These are phyloP conservation scores for Athalia rosae DNA, from an alignment of 2,888 invertebrate species.

Conservation along the genomic window DNA sequence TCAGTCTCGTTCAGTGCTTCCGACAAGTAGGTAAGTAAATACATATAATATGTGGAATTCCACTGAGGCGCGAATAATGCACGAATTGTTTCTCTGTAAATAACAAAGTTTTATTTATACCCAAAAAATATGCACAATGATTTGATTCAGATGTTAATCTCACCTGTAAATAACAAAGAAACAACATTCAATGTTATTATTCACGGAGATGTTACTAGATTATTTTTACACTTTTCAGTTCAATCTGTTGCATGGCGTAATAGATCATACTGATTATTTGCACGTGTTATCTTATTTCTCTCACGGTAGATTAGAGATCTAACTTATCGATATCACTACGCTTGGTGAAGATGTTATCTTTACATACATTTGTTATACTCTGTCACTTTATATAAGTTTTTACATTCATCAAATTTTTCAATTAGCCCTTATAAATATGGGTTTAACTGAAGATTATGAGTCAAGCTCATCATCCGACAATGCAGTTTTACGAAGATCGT, in stretches of 20 bases:
- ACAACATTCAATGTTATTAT: constrained; percentile 29
- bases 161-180: constrained; percentile 38
- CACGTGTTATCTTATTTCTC: constrained; percentile 18
- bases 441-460: too few relatives aligned
- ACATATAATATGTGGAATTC: too few relatives aligned
- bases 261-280: constrained; percentile 24
- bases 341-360: constrained; percentile 21
- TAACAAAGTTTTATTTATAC: constrained; percentile 33
- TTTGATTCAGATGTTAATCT: constrained; percentile 12
- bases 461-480: too few relatives aligned
- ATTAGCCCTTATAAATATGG: too few relatives aligned
- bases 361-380: too few relatives aligned
- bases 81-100: constrained; percentile 35
- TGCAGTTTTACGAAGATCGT: too few relatives aligned
- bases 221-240: constrained; percentile 18
- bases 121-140: constrained; percentile 26
- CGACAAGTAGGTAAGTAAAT: too few relatives aligned
- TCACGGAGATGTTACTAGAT: constrained; percentile 21
- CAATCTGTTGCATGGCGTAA: constrained; percentile 16
- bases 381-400: too few relatives aligned
- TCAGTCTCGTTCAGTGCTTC: too few relatives aligned
- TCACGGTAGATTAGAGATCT: constrained; percentile 29
- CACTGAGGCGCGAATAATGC: constrained; percentile 5
- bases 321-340: constrained; percentile 20
- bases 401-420: too few relatives aligned